Base-by-base conservation (phyloP, 1,140 invertebrate species). In the Drosophila ananassae region DNA sequence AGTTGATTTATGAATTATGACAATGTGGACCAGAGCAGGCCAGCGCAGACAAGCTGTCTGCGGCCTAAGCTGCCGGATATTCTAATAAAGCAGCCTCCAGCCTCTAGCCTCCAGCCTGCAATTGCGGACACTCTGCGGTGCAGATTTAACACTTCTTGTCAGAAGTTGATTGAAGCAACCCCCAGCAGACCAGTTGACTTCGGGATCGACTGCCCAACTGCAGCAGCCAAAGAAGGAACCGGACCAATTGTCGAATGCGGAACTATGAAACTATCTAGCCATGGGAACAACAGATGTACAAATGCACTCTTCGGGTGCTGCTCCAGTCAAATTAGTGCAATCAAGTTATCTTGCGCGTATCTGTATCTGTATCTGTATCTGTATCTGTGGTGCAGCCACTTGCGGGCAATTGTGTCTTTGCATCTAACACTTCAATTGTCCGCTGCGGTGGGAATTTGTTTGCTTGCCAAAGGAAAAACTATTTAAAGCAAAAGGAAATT, bases 121-220 rank as follows among this genome's bases (percentile, higher is more conserved):
- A 53, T 57, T 73, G 59, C 53, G 47, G 68, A 51, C 47, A 56
- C 17, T 46, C 24, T 57, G 41, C 41, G 44, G 57, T 85, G 87
- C 87, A 90, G 87, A 90, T 90, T 90, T 90, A 90, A 90, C 87
- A 90, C 87, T 90, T 90, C 87, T 90, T 90, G 87, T 90, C 87
- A 90, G 81, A 90, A 79, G 82, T 89, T 90, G 89, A 90, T 90
- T 89, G 79, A 87, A 85, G 81, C 85, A 85, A 79, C 82, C 82
- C 82, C 83, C 78, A 89, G 82, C 69, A 78, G 78, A 89, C 61
- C 61, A 82, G 78, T 75, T 81, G 82, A 34, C 24, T 68, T 44
- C 41, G 47, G 30, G 28, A 28, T 9, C 25, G 34, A 17, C 17
- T 17, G 30, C 13, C 37, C 37, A 55, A 32, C 46, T 37, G 10